Percentiles rank a stretch among this genome's conserved stretches.
phyloP scores from a whole-genome alignment of 2,113 vertebrate species.

The Chlorodrepanis virens region DNA sequence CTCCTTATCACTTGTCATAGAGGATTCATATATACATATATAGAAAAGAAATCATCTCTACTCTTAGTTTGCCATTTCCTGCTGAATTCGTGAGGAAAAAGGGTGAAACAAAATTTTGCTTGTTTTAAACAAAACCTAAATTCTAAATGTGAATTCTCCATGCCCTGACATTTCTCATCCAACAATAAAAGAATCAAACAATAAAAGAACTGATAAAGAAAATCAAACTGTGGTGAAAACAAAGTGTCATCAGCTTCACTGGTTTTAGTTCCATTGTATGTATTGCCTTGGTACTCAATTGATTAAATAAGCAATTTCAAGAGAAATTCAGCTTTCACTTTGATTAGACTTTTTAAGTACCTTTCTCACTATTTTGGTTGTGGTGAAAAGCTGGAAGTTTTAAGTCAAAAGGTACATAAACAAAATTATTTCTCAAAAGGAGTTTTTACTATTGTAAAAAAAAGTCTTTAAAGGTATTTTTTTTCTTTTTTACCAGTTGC shows the following conservation, averaged over 20 bases:
- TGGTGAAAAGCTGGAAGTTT: background rate
- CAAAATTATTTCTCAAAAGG: background rate
- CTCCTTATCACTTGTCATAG: background rate
- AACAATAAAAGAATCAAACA: background rate
- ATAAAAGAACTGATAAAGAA: background rate
- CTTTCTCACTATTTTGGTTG: background rate
- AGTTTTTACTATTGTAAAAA: background rate
- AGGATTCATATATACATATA: background rate
- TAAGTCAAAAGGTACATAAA: background rate
- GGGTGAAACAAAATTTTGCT: background rate
- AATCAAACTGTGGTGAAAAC: background rate
- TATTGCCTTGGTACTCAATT: background rate
- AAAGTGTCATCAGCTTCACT: background rate
- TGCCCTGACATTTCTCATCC: background rate
- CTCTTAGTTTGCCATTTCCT: background rate
- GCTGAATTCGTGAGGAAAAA: background rate
- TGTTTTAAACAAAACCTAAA: background rate
- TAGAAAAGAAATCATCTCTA: background rate
- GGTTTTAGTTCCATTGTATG: background rate
- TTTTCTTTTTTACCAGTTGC: background rate
- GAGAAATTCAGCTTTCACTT: background rate
- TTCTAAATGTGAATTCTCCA: background rate
- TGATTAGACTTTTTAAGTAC: background rate
- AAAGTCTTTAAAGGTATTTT: background rate
- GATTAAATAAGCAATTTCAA: background rate